These are phyloP conservation scores for Drosophila koepferae DNA, from an alignment of 2,888 invertebrate genomes.

Conservation along the genomic window DNA sequence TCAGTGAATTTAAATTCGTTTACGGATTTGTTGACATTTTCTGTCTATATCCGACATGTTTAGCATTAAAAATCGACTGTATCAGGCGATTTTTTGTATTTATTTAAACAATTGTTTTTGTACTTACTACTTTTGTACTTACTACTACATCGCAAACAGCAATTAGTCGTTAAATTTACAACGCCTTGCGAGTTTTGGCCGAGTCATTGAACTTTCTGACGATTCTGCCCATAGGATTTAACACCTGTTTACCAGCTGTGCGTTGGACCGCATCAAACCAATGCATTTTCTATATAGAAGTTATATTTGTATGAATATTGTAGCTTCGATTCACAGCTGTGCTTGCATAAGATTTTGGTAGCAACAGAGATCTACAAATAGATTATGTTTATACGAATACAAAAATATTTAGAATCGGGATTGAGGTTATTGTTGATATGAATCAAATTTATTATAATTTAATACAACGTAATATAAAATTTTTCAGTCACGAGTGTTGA, in stretches of 20 bases:
- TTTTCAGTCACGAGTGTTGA: too few species aligned
- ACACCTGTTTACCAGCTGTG: conserved; percentile 5
- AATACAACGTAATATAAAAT: too few species aligned
- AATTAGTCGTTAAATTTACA: conserved; percentile 32
- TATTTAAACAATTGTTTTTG: conserved; percentile 5
- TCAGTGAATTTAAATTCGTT: conserved; percentile 18
- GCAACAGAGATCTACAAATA: neutral
- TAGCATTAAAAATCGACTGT: neutral
- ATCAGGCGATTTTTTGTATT: conserved; percentile 11
- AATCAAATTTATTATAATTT: neutral
- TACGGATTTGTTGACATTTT: neutral
- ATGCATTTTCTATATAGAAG: conserved; percentile 12
- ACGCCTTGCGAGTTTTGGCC: conserved; percentile 24
- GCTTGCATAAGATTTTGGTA: neutral
- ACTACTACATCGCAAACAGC: conserved; percentile 28
- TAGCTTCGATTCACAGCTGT: neutral
- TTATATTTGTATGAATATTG: neutral
- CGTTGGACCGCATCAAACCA: conserved; percentile 12
- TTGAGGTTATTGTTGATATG: neutral
- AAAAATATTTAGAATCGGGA: neutral
- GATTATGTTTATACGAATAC: neutral
- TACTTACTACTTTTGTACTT: conserved; percentile 3
- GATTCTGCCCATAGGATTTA: conserved; percentile 9
- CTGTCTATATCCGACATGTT: neutral
- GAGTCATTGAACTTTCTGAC: conserved; percentile 44